A percentile compares a stretch with the other conserved stretches of the same genome.
phyloP scores from a whole-genome alignment of 2,797 vertebrate genomes.

The Peromyscus eremicus region DNA sequence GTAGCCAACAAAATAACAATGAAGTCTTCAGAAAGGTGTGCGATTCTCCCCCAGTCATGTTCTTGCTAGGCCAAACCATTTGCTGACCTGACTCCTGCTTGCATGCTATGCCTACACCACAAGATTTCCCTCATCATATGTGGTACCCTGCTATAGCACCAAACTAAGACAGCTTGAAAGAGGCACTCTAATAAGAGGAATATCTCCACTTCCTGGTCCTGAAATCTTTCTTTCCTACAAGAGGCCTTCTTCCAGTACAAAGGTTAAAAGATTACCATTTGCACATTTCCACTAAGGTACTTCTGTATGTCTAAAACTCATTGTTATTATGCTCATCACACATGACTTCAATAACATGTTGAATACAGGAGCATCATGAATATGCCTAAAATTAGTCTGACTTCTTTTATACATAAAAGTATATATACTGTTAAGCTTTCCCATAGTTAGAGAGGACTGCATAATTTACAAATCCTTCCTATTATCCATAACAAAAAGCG shows the following conservation, averaged over 20 bases:
- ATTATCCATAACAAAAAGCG: not conserved
- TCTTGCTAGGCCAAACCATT: not conserved
- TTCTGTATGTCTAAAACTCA: not conserved
- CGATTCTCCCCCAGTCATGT: not conserved
- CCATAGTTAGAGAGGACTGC: not conserved
- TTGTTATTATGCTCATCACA: not conserved
- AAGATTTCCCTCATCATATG: not conserved
- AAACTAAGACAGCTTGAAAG: not conserved
- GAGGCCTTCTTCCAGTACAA: not conserved
- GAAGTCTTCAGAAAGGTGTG: not conserved
- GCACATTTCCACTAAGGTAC: not conserved
- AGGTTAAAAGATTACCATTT: not conserved
- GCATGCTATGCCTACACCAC: not conserved
- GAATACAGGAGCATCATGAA: not conserved
- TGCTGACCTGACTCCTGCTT: not conserved
- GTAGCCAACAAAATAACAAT: not conserved
- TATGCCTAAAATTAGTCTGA: slow-evolving; percentile 13
- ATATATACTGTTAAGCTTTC: not conserved
- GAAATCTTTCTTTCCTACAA: not conserved
- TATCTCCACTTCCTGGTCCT: not conserved
- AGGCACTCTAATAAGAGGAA: not conserved
- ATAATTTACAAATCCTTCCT: not conserved
- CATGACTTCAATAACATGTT: not conserved
- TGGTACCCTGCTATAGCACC: not conserved
- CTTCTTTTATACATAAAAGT: not conserved